phyloP scores from a whole-genome alignment of 2,113 vertebrate species.

The Prinia subflava region DNA sequence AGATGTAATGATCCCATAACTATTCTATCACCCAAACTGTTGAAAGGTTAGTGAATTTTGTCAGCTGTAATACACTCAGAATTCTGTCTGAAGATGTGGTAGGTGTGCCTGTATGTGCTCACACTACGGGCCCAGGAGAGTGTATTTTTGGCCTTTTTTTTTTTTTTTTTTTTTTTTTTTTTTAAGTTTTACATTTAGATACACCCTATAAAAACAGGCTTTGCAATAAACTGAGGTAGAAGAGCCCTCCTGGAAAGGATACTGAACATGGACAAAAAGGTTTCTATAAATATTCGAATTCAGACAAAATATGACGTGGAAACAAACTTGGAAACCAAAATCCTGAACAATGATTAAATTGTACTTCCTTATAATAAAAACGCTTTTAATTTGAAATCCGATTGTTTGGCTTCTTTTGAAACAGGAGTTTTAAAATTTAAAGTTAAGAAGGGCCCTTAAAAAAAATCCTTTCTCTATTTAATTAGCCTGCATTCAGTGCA shows the following conservation, averaged over 20 bases:
- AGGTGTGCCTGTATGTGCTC: neutral
- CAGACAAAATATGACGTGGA: neutral
- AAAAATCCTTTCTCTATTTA: neutral
- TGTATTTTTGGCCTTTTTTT: neutral
- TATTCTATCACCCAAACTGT: neutral
- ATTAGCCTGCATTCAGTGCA: neutral
- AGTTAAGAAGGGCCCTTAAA: neutral
- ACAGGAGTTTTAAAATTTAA: neutral
- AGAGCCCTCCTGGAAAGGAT: neutral
- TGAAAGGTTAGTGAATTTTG: neutral
- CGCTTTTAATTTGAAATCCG: neutral
- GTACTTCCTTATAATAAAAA: neutral
- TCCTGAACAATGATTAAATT: neutral
- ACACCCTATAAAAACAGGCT: neutral
- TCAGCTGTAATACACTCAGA: neutral
- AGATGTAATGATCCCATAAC: neutral
- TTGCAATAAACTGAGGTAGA: neutral
- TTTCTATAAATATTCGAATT: neutral
- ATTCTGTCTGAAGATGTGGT: neutral
- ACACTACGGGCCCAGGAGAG: neutral
- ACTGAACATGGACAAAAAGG: neutral
- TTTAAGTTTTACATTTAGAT: neutral
- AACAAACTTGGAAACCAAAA: neutral
- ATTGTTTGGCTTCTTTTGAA: neutral
- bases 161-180: neutral